phyloP scores from a whole-genome alignment of 1,140 invertebrate genomes.

The Tetramorium simillimum region DNA sequence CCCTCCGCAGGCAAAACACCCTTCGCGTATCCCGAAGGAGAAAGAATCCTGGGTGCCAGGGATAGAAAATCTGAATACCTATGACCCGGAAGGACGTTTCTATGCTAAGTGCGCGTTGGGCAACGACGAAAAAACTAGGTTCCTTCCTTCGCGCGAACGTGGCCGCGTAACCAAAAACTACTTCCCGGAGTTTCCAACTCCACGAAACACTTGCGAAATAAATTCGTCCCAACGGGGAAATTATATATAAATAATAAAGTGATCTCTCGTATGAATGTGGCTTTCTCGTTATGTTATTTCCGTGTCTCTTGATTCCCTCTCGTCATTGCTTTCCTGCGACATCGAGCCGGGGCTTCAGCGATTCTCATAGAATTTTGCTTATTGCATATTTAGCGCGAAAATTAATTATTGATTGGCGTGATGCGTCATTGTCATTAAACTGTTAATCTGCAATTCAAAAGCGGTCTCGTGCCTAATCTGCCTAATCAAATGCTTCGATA shows the following conservation, averaged over 20 bases:
- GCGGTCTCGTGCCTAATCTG: background rate
- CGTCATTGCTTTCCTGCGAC: background rate
- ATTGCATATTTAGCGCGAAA: conserved; percentile 11
- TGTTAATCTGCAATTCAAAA: background rate
- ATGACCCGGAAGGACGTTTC: conserved; percentile 75
- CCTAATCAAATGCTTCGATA: background rate
- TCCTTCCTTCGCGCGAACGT: background rate
- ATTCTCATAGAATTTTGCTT: background rate
- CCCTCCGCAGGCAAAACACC: conserved; percentile 74
- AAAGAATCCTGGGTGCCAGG: conserved; percentile 59
- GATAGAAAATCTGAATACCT: conserved; percentile 75
- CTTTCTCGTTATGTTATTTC: background rate
- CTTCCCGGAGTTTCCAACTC: conserved; percentile 7
- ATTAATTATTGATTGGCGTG: conserved; percentile 2
- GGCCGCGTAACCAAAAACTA: conserved; percentile 1
- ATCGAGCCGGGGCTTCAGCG: background rate
- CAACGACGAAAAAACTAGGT: conserved; percentile 51
- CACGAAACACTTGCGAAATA: conserved; percentile 9
- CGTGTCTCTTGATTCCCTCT: background rate
- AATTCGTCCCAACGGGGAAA: conserved; percentile 38
- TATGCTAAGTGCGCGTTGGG: conserved; percentile 67
- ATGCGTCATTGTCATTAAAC: background rate
- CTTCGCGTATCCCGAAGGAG: conserved; percentile 68
- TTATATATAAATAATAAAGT: conserved; percentile 46
- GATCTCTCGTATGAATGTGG: background rate